Conservation (phyloP, 2,888 invertebrate species). For the Cosmopolites sordidus region DNA sequence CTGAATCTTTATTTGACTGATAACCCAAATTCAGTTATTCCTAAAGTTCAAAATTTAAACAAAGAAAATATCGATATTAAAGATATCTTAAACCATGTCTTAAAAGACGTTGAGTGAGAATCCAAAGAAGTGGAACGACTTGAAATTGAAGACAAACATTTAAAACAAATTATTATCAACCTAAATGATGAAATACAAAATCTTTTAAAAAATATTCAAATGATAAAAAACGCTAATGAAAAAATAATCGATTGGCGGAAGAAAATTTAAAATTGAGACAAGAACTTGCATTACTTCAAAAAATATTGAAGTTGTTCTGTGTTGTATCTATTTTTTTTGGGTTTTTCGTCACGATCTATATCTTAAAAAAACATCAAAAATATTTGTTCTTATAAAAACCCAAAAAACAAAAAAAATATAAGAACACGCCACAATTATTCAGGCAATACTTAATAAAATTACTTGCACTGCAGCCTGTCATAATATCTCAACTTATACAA, state of each 20-base stretch:
- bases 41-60: slow-evolving; percentile 19
- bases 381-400: too few species aligned
- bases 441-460: too few species aligned
- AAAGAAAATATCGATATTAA: slow-evolving; percentile 27
- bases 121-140: slow-evolving; percentile 24
- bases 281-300: slow-evolving; percentile 23
- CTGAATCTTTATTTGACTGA: slow-evolving; percentile 19
- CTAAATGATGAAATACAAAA: slow-evolving; percentile 27
- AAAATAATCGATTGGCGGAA: slow-evolving; percentile 19
- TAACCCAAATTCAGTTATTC: slow-evolving; percentile 1
- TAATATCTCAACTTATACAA: too few species aligned
- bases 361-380: too few species aligned
- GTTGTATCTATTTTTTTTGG: too few species aligned
- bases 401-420: too few species aligned
- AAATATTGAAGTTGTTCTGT: too few species aligned
- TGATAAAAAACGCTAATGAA: slow-evolving; percentile 26
- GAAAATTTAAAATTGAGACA: slow-evolving; percentile 26
- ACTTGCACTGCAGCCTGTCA: too few species aligned
- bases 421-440: too few species aligned
- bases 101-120: slow-evolving; percentile 26
- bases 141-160: slow-evolving; percentile 24
- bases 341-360: too few species aligned
- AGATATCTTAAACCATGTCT: slow-evolving; percentile 24
- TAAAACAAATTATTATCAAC: slow-evolving; percentile 25
- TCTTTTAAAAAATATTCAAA: slow-evolving; percentile 12